A percentile compares a stretch with the other conserved stretches of the same genome.
These are phyloP conservation scores for Fulmarus glacialis DNA, from an alignment of 2,113 vertebrate genomes.

Conservation along the genomic window DNA sequence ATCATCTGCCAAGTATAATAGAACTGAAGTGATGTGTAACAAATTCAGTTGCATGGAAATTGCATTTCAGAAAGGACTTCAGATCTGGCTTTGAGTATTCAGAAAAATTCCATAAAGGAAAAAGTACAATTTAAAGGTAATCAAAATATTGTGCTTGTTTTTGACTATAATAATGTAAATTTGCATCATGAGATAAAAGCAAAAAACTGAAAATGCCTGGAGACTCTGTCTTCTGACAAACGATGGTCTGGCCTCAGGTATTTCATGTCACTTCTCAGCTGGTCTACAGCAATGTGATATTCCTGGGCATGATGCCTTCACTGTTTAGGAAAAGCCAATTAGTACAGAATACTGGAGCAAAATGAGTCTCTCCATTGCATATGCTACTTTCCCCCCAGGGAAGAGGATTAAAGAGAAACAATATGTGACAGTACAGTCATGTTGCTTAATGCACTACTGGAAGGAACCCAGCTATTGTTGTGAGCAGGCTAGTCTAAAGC, in stretches of 20 bases:
- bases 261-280: not conserved
- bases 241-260: not conserved
- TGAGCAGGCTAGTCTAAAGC: not conserved
- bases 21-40: not conserved
- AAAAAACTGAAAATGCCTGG: not conserved
- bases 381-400: not conserved
- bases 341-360: not conserved
- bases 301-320: not conserved
- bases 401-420: slow-evolving; percentile 19
- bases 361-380: not conserved
- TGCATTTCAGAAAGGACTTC: not conserved
- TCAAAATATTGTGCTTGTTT: not conserved
- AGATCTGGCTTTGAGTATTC: not conserved
- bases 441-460: not conserved
- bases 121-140: not conserved
- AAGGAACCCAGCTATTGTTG: not conserved
- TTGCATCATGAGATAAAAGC: not conserved
- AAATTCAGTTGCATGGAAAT: not conserved
- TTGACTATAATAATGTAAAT: not conserved
- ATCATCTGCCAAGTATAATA: not conserved
- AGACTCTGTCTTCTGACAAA: not conserved
- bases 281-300: not conserved
- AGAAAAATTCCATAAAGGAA: not conserved
- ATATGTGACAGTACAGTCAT: not conserved
- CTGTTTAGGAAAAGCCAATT: slow-evolving; percentile 37